Percentiles rank a stretch among this genome's conserved stretches.
Evolutionary conservation across 1,140 invertebrate genomes (phyloP).

Genomic region (Pomacea maculata): DNA sequence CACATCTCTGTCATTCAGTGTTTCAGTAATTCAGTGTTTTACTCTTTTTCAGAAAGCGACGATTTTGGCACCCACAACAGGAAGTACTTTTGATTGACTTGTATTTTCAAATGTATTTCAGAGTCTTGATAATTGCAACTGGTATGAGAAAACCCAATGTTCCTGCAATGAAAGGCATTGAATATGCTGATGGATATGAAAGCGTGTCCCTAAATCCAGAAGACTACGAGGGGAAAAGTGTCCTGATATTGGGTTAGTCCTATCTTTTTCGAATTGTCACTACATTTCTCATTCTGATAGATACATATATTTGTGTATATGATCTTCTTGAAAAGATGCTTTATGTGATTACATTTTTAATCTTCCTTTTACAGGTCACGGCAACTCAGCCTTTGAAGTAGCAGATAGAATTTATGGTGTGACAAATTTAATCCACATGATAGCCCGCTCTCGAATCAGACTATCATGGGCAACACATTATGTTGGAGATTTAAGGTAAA

Average conservation of each 20-base stretch:
- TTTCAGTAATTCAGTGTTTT: no score
- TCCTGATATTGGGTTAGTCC: conserved; percentile 65
- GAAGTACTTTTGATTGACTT: no score
- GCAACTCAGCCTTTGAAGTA: conserved; percentile 68
- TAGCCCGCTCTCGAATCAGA: conserved; percentile 63
- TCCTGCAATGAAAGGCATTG: conserved; percentile 57
- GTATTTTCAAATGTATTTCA: conserved; percentile 32
- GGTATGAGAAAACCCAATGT: conserved; percentile 62
- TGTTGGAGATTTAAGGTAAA: conserved; percentile 66
- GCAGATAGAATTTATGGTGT: conserved; percentile 65
- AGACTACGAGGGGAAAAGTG: conserved; percentile 66
- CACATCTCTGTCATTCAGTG: no score
- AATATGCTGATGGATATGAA: conserved; percentile 63
- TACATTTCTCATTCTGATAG: no score
- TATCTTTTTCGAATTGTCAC: background rate
- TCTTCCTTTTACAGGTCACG: conserved; percentile 54
- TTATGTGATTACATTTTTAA: no score
- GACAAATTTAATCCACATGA: conserved; percentile 66
- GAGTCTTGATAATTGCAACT: conserved; percentile 65
- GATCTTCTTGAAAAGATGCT: no score
- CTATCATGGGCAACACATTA: conserved; percentile 69
- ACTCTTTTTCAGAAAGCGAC: no score
- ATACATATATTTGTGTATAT: background rate
- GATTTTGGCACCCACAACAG: no score
- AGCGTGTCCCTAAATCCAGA: conserved; percentile 59